Conservation (phyloP, 2,797 vertebrate species). For the Aulostomus chinensis region DNA sequence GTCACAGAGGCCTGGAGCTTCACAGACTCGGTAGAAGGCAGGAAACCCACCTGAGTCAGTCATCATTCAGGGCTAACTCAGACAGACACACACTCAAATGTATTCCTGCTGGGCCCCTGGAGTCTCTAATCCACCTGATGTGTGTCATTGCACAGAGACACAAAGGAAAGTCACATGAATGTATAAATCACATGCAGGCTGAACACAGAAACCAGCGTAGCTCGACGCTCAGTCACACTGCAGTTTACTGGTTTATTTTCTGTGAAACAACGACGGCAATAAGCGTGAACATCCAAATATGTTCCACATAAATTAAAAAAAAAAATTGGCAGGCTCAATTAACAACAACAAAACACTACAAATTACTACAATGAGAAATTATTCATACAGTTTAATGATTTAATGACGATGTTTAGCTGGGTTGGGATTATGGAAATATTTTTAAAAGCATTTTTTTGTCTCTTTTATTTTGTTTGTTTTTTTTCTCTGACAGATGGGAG, state of each 20-base stretch:
- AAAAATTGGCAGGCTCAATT: too few species aligned
- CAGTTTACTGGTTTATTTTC: background rate
- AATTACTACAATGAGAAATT: too few species aligned
- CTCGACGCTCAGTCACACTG: background rate
- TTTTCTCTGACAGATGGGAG: too few species aligned
- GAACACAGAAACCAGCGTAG: background rate
- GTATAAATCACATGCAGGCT: conserved; percentile 6
- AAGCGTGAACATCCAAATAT: background rate
- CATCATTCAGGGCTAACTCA: conserved; percentile 32
- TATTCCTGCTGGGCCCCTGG: conserved; percentile 5
- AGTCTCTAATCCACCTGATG: conserved; percentile 22
- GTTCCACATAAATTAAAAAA: too few species aligned
- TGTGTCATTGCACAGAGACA: conserved; percentile 16
- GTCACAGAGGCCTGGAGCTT: background rate
- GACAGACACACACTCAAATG: conserved; percentile 16
- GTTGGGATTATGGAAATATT: too few species aligned
- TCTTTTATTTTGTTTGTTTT: too few species aligned
- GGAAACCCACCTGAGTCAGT: conserved; percentile 19
- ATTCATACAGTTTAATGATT: too few species aligned
- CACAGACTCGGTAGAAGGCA: background rate
- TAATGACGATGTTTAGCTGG: too few species aligned
- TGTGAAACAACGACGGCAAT: background rate
- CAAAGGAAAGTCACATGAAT: conserved; percentile 19
- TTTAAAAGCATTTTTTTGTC: too few species aligned
- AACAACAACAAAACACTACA: too few species aligned